These are phyloP conservation scores for Meiosimyza decipiens DNA, from an alignment of 2,888 invertebrate species.

Conservation along the genomic window DNA sequence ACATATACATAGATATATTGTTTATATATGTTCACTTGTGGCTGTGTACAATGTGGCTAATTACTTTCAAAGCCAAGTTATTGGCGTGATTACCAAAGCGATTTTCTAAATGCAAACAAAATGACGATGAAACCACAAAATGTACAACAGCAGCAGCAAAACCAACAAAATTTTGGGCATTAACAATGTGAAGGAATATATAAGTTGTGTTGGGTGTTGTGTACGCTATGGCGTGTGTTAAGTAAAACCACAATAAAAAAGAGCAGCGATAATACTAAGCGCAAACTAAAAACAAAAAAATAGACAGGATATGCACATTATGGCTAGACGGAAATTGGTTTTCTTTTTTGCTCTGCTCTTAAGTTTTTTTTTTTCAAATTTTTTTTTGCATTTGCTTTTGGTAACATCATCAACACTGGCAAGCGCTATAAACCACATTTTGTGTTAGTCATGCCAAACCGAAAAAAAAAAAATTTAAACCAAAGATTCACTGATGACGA, in stretches of 20 bases:
- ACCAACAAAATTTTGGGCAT: too few species aligned
- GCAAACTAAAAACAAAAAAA: neutral
- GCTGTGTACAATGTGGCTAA: slow-evolving; percentile 7
- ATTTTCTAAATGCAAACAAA: slow-evolving; percentile 20
- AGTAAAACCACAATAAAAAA: neutral
- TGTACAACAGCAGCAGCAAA: neutral
- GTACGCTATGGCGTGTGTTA: too few species aligned
- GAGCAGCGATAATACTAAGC: neutral
- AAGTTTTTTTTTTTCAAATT: neutral
- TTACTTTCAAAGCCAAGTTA: slow-evolving; percentile 31
- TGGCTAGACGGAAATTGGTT: slow-evolving; percentile 15
- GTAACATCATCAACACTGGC: too few species aligned
- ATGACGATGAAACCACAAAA: neutral
- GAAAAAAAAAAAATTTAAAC: too few species aligned
- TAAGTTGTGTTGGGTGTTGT: too few species aligned
- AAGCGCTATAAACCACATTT: too few species aligned
- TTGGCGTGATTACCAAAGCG: slow-evolving; percentile 27
- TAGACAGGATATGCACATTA: slow-evolving; percentile 16
- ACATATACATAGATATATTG: neutral
- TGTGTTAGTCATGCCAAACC: too few species aligned
- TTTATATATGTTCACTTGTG: slow-evolving; percentile 6
- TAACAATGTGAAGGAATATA: too few species aligned
- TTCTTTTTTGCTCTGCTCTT: neutral
- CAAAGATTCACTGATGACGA: too few species aligned
- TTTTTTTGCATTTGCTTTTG: too few species aligned